These are phyloP conservation scores for Anagyrus pseudococci DNA, from an alignment of 2,888 invertebrate genomes.

Conservation along the genomic window DNA sequence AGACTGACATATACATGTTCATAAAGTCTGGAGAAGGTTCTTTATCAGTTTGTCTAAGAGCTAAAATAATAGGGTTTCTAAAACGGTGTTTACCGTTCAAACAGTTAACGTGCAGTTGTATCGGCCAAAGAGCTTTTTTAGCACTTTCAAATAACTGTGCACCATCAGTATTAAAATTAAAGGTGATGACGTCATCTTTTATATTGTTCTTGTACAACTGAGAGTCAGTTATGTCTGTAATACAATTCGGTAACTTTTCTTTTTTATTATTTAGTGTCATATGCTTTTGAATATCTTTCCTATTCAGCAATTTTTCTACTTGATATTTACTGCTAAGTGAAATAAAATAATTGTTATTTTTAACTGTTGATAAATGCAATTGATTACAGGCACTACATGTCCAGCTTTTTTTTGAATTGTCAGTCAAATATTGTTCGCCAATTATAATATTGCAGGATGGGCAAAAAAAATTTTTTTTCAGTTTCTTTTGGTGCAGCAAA, in stretches of 20 bases:
- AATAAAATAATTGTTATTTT: slow-evolving; percentile 25
- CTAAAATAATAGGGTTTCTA: slow-evolving; percentile 17
- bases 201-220: slow-evolving; percentile 8
- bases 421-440: neutral
- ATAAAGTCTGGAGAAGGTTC: slow-evolving; percentile 31
- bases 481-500: slow-evolving; percentile 17
- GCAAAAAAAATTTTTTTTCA: slow-evolving; percentile 1
- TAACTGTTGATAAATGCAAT: slow-evolving; percentile 6
- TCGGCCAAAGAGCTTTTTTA: neutral
- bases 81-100: slow-evolving; percentile 19
- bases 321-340: slow-evolving; percentile 20
- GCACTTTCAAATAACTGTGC: neutral
- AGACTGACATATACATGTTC: slow-evolving; percentile 29
- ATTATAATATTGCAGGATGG: neutral
- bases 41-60: slow-evolving; percentile 16
- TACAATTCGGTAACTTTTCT: slow-evolving; percentile 1
- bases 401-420: neutral
- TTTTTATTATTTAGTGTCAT: neutral
- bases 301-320: slow-evolving; percentile 17
- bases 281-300: slow-evolving; percentile 6
- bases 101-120: neutral
- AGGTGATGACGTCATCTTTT: slow-evolving; percentile 10
- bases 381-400: neutral
- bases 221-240: slow-evolving; percentile 14
- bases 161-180: slow-evolving; percentile 14